Evolutionary conservation across 1,140 invertebrate genomes (phyloP).

Genomic region (Drosophila pectinifera): DNA sequence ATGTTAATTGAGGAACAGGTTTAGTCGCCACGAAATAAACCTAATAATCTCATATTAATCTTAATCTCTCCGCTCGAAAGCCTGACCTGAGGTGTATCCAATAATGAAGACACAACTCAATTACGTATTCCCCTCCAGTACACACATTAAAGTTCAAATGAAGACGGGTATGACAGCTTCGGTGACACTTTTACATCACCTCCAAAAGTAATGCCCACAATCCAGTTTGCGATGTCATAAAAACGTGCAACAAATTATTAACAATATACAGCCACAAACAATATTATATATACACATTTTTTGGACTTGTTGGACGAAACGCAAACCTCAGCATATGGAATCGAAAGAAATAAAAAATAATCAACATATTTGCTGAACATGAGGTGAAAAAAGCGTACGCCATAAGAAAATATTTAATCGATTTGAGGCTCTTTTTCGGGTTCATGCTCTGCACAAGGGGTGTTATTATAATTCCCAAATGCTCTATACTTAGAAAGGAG

Average conservation of each 20-base stretch:
- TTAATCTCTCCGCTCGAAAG: too few relatives aligned
- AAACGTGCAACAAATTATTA: constrained; percentile 57
- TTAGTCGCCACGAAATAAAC: not conserved
- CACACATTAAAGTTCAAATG: constrained; percentile 11
- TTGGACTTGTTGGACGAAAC: constrained; percentile 40
- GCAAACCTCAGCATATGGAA: constrained; percentile 65
- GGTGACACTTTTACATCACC: constrained; percentile 41
- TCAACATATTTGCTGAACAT: constrained; percentile 42
- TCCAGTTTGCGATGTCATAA: constrained; percentile 55
- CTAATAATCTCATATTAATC: constrained; percentile 4
- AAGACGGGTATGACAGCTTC: constrained; percentile 21
- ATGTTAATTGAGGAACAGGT: constrained; percentile 13
- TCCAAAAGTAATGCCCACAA: constrained; percentile 27
- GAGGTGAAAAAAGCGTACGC: constrained; percentile 35
- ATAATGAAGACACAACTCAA: not conserved
- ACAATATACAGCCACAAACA: constrained; percentile 30
- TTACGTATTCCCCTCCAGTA: constrained; percentile 9
- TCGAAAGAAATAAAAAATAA: constrained; percentile 3
- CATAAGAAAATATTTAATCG: constrained; percentile 41
- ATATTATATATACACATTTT: constrained; percentile 4
- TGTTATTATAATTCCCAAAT: not conserved
- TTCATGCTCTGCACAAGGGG: not conserved
- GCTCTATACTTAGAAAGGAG: too few relatives aligned
- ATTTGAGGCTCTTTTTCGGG: not conserved
- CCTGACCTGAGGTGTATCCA: not conserved